Base-by-base conservation (phyloP, 2,888 invertebrate species). In the Bellardia pandia region DNA sequence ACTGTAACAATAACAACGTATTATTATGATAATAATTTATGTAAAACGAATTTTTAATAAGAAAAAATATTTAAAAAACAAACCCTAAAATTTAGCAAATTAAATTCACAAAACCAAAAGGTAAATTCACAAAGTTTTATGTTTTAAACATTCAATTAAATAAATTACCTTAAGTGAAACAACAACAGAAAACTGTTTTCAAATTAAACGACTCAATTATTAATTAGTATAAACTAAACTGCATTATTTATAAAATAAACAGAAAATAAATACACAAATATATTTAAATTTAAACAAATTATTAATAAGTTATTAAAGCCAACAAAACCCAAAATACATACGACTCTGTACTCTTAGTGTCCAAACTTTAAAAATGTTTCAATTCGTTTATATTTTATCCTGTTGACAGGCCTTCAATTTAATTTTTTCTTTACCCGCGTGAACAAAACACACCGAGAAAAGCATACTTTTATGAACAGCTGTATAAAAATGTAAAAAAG, bases 11-110 rank as follows among this genome's bases (percentile, higher is more conserved):
- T 82, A 79, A 86, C 88, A 88, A 89, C 81, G 82, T 82, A 86
- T 87, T 85, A 81, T 87, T 86, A 85, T 86, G 89, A 88, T 88
- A 88, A 89, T 89, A 89, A 88, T 88, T 85, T 85, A 87, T 85
- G 64, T 85, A 86, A 77, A 88, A 89, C 88, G 86, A 89, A 88
- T 89, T 89, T 89, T 76, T 42, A 83, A 83, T 88, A 82, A 86
- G 66, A 85, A 77, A 84, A 85, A 69, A 14, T 53, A 66, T 23
- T 23, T 23, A 69, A 48, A 40, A 53, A 60, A 76, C 64, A 40
- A 51, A 42, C 33, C 37, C 45, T 75, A 30, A 78, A 80, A 56
- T 58, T 60, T 74, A 58, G 64, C 64, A 82, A 77, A 69, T 45
- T 48, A 42, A 68, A 58, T 53, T 56, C 33, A 77, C 51, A 56